Evolutionary conservation across 1,140 invertebrate species (phyloP).

Genomic region (Ericerus pela): DNA sequence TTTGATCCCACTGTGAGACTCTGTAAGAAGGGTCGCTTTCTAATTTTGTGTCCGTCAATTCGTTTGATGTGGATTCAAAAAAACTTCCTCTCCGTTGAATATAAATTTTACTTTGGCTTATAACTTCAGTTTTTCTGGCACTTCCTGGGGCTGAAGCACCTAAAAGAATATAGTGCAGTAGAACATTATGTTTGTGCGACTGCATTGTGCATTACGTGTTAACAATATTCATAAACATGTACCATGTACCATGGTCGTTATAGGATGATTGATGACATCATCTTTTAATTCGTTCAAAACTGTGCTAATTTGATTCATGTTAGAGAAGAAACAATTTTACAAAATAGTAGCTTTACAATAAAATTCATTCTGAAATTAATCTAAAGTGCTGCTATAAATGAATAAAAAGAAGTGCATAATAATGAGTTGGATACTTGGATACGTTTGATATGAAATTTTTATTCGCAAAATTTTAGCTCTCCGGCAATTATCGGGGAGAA

Average conservation of each 20-base stretch:
- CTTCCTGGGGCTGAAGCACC: not conserved
- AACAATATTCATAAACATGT: not conserved
- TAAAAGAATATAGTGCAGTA: not conserved
- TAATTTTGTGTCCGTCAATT: not conserved
- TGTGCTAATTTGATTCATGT: not conserved
- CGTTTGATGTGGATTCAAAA: not conserved
- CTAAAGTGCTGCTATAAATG: too few species aligned
- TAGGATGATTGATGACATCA: not conserved
- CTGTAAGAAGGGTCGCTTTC: not conserved
- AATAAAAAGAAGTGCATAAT: too few species aligned
- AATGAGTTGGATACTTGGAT: too few species aligned
- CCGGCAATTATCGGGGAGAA: too few species aligned
- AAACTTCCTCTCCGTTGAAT: not conserved
- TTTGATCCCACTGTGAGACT: not conserved
- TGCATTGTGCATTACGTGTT: not conserved
- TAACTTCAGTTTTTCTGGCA: not conserved
- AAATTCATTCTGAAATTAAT: too few species aligned
- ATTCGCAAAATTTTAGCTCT: too few species aligned
- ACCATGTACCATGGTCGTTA: not conserved
- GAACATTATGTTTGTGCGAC: not conserved
- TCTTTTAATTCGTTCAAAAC: constrained; percentile 5
- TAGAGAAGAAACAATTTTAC: too few species aligned
- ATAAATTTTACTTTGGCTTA: not conserved
- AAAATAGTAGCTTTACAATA: too few species aligned
- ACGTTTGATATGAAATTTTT: too few species aligned